Percentiles rank a stretch among this genome's conserved stretches.
Conservation (phyloP, 2,113 vertebrate genomes). For the Ivindomyrus marchei region DNA sequence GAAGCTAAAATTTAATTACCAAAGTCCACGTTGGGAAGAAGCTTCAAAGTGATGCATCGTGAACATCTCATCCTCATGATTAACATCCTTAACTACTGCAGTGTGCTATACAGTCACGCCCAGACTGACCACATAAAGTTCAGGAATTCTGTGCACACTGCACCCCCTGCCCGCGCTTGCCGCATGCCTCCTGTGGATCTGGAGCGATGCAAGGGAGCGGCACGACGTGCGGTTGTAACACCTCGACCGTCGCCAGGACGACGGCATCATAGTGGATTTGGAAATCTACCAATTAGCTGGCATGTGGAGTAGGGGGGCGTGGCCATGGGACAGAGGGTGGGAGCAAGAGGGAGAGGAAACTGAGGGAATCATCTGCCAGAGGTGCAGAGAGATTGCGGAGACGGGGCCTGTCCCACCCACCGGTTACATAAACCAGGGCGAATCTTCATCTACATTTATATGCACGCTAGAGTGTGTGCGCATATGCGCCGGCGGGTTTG, state of each 20-base stretch:
- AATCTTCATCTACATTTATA: conserved; percentile 28
- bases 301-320: conserved; percentile 38
- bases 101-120: not conserved
- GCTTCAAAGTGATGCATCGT: not conserved
- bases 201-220: not conserved
- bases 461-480: conserved; percentile 20
- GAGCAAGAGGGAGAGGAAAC: conserved; percentile 45
- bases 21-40: not conserved
- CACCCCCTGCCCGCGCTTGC: not conserved
- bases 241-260: not conserved
- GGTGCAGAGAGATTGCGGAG: conserved; percentile 41
- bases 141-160: not conserved
- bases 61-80: not conserved
- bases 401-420: conserved; percentile 51
- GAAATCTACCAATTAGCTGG: conserved; percentile 35
- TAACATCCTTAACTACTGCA: not conserved
- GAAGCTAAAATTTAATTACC: not conserved
- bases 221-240: not conserved
- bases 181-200: not conserved
- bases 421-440: conserved; percentile 44
- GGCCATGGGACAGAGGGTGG: conserved; percentile 30
- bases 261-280: not conserved
- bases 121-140: not conserved
- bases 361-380: conserved; percentile 43
- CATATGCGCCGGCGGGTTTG: conserved; percentile 6